Evolutionary conservation across 2,888 invertebrate species (phyloP).

Genomic region (Ernsta delagoae): DNA sequence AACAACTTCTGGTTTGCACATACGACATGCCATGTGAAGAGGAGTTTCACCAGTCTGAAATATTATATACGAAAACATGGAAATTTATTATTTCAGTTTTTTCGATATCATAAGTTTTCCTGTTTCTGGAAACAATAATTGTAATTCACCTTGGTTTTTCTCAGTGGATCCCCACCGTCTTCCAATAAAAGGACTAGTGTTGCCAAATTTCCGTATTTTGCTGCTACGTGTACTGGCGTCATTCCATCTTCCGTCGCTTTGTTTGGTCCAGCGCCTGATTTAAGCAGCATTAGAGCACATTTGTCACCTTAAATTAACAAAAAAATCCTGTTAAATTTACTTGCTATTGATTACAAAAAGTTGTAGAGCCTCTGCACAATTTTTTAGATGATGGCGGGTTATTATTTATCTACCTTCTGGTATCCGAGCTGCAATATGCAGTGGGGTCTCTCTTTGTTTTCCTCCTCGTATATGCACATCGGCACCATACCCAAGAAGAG

Average conservation of each 20-base stretch:
- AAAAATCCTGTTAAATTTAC: no score
- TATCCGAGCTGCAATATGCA: conserved; percentile 98
- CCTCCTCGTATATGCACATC: conserved; percentile 98
- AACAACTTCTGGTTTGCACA: conserved; percentile 94
- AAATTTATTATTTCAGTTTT: no score
- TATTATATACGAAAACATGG: no score
- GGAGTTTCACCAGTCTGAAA: conserved; percentile 92
- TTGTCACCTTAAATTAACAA: conserved; percentile 64
- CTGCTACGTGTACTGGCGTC: conserved; percentile 98
- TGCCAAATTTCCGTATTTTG: conserved; percentile 94
- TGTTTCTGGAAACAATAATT: neutral
- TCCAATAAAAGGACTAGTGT: conserved; percentile 94
- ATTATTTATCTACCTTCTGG: no score
- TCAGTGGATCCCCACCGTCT: conserved; percentile 97
- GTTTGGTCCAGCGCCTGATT: conserved; percentile 99
- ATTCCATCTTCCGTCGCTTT: conserved; percentile 97
- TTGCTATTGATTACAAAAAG: no score
- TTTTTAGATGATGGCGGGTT: no score
- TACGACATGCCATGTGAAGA: conserved; percentile 96
- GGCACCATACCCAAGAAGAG: conserved; percentile 97
- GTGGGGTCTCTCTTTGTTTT: conserved; percentile 95
- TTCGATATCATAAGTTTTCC: no score
- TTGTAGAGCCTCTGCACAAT: no score
- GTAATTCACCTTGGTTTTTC: conserved; percentile 92
- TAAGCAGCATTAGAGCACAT: conserved; percentile 98